Base-by-base conservation (phyloP, 2,888 invertebrate species). In the Octonoba sinensis region DNA sequence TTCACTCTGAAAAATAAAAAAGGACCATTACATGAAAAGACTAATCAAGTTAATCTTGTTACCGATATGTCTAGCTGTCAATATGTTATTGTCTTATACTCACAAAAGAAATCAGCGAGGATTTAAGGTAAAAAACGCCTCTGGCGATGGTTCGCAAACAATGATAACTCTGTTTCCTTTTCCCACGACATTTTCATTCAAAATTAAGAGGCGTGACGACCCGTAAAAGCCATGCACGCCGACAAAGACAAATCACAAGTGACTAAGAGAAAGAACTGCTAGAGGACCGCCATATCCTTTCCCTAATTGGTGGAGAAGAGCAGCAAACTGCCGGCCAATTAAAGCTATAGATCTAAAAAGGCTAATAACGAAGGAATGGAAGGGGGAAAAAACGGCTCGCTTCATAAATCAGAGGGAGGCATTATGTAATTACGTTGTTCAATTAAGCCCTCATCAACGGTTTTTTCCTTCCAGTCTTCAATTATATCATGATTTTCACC, bases 391-490 rank as follows among this genome's bases (percentile, higher is more conserved):
- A 36, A 49, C 16, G 15, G 11, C 49, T 47, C 18, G 36, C 20
- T 49, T 22, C 20, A 11, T 49, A 49, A 65, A 49, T 65, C 73
- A 81, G 64, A 36, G 44, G 24, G 18, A 15, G 22, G 49, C 57
- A 64, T 81, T 67, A 73, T 64, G 62, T 64, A 81, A 81, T 81
- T 81, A 81, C 47, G 69, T 56, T 69, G 79, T 81, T 73, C 73
- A 73, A 72, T 79, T 79, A 72, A 64, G 56, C 54, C 22, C 49
- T 66, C 51, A 59, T 72, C 49, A 66, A 59, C 44, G 47, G 64
- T 77, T 70, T 76, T 62, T 47, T 27, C 49, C 27, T 20, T 13
- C 46, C 15, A 20, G 51, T 47, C 60, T 73, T 60, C 51, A 67
- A 79, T 67, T 79, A 73, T 73, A 57, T 62, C 36, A 36, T 36